Evolutionary conservation across 2,888 invertebrate genomes (phyloP).

Genomic region (Mongoloraphidia duomilia): DNA sequence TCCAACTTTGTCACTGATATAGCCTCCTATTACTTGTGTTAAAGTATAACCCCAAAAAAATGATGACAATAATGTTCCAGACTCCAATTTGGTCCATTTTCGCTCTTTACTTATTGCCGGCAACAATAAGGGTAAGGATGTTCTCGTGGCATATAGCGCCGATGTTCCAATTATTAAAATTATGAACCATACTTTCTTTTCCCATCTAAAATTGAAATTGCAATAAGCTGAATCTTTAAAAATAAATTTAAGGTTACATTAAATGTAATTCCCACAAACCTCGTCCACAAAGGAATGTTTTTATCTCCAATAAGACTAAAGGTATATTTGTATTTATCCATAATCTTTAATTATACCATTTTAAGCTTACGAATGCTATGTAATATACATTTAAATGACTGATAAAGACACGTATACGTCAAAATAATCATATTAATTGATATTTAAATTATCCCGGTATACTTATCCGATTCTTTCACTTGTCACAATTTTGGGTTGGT

Average conservation of each 20-base stretch:
- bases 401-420: too few species aligned
- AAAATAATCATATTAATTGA: too few species aligned
- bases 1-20: slow-evolving; percentile 43
- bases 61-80: slow-evolving; percentile 52
- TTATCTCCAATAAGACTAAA: not conserved
- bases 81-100: slow-evolving; percentile 52
- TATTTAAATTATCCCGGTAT: too few species aligned
- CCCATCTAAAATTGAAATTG: slow-evolving; percentile 26
- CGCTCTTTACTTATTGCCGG: slow-evolving; percentile 46
- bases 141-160: slow-evolving; percentile 48
- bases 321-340: slow-evolving; percentile 2
- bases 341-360: not conserved
- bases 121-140: slow-evolving; percentile 48
- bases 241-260: not conserved
- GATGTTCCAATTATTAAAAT: slow-evolving; percentile 46
- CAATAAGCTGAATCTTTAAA: not conserved
- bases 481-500: too few species aligned
- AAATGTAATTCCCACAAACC: not conserved
- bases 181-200: slow-evolving; percentile 41
- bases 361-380: too few species aligned
- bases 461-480: too few species aligned
- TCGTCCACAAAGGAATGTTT: slow-evolving; percentile 2
- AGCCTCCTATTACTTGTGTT: slow-evolving; percentile 43
- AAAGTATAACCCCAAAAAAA: slow-evolving; percentile 64
- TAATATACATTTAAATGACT: too few species aligned